Evolutionary conservation across 2,888 invertebrate species (phyloP).

Genomic region (Meiosimyza platycephala): DNA sequence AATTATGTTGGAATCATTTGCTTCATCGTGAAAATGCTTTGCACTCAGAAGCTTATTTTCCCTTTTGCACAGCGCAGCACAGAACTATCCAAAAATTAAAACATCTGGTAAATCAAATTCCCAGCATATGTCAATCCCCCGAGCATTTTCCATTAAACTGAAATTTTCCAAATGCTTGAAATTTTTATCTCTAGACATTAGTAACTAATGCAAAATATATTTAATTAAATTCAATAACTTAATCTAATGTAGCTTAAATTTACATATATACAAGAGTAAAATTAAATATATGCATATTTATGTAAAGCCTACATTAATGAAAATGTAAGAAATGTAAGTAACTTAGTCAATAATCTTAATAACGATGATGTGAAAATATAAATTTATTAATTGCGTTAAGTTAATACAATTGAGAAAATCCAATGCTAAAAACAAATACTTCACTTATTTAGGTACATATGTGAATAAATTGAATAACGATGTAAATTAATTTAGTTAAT

Average conservation of each 20-base stretch:
- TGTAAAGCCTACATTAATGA: background rate
- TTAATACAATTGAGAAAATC: background rate
- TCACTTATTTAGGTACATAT: slow-evolving; percentile 1
- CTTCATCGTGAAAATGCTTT: too few relatives aligned
- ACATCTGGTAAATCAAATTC: too few relatives aligned
- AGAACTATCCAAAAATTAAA: too few relatives aligned
- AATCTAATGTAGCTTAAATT: slow-evolving; percentile 20
- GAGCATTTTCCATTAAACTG: too few relatives aligned
- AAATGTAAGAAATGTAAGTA: slow-evolving; percentile 5
- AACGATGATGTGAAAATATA: slow-evolving; percentile 14
- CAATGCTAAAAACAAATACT: slow-evolving; percentile 8
- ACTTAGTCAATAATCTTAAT: background rate
- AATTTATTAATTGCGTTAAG: too few relatives aligned
- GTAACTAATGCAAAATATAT: slow-evolving; percentile 28
- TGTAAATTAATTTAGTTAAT: slow-evolving; percentile 31
- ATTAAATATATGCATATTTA: slow-evolving; percentile 27
- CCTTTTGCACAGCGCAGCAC: too few relatives aligned
- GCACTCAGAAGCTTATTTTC: too few relatives aligned
- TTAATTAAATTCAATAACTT: slow-evolving; percentile 14
- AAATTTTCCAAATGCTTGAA: slow-evolving; percentile 1
- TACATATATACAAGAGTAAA: slow-evolving; percentile 27
- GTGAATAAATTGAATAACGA: slow-evolving; percentile 12
- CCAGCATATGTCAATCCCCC: too few relatives aligned
- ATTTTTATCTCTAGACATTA: slow-evolving; percentile 5
- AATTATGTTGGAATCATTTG: too few relatives aligned